Base-by-base conservation (phyloP, 92 coral and sea anemone species). In the Siderastrea siderea region DNA sequence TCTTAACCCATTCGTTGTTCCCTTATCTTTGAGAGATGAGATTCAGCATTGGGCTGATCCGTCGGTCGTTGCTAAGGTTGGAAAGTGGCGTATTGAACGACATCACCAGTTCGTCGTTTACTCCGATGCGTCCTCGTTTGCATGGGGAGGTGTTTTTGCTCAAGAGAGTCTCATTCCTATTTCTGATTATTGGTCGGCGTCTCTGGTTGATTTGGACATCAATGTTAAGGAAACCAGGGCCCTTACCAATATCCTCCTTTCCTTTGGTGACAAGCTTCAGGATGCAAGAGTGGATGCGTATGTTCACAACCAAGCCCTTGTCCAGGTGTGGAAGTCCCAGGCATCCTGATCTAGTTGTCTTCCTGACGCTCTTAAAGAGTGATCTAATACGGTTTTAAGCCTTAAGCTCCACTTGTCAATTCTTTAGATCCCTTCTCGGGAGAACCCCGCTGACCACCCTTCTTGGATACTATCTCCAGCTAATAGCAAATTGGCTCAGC, bases 61-160 rank as follows among this genome's bases (percentile, higher is more conserved):
- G 1, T 48, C 48, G 1, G 69, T 71, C 5, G 54, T 83, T 10
- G 19, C 48, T 9, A 71, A 26, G 15, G 26, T 83, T 44, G 79
- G 78, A 52, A 54, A 70, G 45, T 74, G 81, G 81, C 80, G 84
- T 3, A 3, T 15, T 2, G 85, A 89, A 78, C n/a, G 55, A 11
- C 92, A 89, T 57, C 61, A 16, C 12, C 80, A 89, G 38, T 64
- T 84, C 7, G 73, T 53, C 7, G 7, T 83, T 59, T 70, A 62
- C 43, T 65, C 88, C 13, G 87, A 88, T 67, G 91, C 88, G 9
- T 88, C 87, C 9, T 69, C 79, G 16, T 88, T 14, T 47, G 84
- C 68, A 9, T 83, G 91, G 91, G 87, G 73, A 1, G 82, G 66
- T 3, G n/a, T 26, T 53, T 53, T 69, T 86, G 43, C 78, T 54